Base-by-base conservation (phyloP, 2,888 invertebrate genomes). In the Lypha dubia region DNA sequence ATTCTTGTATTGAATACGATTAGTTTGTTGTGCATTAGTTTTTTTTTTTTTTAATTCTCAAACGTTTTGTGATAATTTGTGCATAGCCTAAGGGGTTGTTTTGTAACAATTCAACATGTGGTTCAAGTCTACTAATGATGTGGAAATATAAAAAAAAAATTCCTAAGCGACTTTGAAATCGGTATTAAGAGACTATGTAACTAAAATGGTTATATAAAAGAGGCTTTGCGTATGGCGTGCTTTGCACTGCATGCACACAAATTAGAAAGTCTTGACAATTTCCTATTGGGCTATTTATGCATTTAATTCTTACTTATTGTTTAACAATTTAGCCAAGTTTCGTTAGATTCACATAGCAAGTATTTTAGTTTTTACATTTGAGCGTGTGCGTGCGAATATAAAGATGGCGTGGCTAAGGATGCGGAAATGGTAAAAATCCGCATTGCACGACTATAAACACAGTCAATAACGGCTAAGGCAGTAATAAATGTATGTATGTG, bases 341-440 rank as follows among this genome's bases (percentile, higher is more conserved):
- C 49, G 60, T 49, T 49, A 38, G 60, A 73, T 73, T 73, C 62
- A 15, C 20, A 13, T 9, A 15, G 13, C 1, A 56, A 62, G 28
- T 60, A 60, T 44, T 15, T 38, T 49, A 3, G 9, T 49, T 49
- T 38, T 22, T 44, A 28, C 49, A 15, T 67, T 6, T 38, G 15
- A 17, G 22, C 24, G 32, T 60, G 1, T 32, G 41, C n/a, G 22
- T 56, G 53, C 13, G 20, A 62, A 62, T 41, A 41, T 73, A 6
- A 28, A 38, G 24, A 35, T n/a, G 7, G 70, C 35, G 35, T 58
- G 79, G 77, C 53, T 83, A 74, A 86, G 86, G 60, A 84, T 81
- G 73, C 88, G 89, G 90, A 90, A 88, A 90, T 89, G 86, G 85
- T 82, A 85, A 83, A 89, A 90, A 89, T 89, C 89, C 89, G 89